Conservation (phyloP, 1,140 invertebrate genomes). For the Penaeus indicus region DNA sequence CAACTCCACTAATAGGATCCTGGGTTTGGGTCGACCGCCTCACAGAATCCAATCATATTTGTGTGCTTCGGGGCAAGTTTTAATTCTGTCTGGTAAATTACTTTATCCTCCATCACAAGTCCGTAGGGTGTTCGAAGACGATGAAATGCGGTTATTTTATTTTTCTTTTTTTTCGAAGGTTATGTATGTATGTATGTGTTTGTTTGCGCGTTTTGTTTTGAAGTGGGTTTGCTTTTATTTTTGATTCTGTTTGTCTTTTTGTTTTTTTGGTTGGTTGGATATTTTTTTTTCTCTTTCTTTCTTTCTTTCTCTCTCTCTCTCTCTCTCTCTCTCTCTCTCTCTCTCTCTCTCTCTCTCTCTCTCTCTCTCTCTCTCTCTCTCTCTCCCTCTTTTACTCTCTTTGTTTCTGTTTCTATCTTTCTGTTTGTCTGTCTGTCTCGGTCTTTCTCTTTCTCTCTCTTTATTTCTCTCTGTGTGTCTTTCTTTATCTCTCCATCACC, state of each 20-base stretch:
- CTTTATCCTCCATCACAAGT: constrained; percentile 62
- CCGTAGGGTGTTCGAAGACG: constrained; percentile 50
- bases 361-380: too few species aligned
- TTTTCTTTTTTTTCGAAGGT: neutral
- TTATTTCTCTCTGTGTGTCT: neutral
- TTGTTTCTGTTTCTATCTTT: too few species aligned
- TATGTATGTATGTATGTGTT: too few species aligned
- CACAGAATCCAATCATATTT: constrained; percentile 63
- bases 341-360: too few species aligned
- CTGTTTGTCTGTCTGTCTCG: neutral
- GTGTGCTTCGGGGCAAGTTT: constrained; percentile 59
- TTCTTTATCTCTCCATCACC: neutral
- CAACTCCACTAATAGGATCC: constrained; percentile 44
- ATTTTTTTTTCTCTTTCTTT: too few species aligned
- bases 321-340: too few species aligned
- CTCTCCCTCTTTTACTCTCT: too few species aligned
- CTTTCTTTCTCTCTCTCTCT: too few species aligned
- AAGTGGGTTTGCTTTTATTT: too few species aligned
- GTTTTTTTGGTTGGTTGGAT: too few species aligned
- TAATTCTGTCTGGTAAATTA: constrained; percentile 63
- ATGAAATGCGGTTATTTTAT: constrained; percentile 3
- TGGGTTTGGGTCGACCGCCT: constrained; percentile 25
- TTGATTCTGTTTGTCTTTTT: too few species aligned
- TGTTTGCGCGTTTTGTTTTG: too few species aligned
- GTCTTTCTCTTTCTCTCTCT: neutral